phyloP scores from a whole-genome alignment of 2,888 invertebrate genomes.

The Parapristionchus giblindavisi region DNA sequence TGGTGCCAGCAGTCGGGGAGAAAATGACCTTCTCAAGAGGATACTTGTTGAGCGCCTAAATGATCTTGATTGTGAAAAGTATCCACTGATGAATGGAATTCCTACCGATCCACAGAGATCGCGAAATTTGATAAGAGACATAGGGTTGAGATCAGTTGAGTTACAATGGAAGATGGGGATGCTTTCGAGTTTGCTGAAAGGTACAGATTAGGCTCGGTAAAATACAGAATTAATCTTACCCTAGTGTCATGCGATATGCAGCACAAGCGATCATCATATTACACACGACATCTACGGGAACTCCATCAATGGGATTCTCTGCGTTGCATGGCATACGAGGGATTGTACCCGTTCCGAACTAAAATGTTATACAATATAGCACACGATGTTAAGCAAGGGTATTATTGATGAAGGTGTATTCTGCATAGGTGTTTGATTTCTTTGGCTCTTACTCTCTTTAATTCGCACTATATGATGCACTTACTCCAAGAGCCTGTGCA shows the following conservation, averaged over 20 bases:
- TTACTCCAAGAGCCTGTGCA: neutral
- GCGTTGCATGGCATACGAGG: constrained; percentile 2
- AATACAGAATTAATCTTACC: neutral
- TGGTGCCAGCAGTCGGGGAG: neutral
- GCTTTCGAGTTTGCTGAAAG: neutral
- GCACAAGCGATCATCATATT: constrained; percentile 15
- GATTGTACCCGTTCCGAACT: constrained; percentile 16
- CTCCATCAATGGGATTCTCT: neutral
- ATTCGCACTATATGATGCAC: no score
- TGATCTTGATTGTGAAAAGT: neutral
- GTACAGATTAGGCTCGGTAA: no score
- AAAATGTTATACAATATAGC: neutral
- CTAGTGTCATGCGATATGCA: neutral
- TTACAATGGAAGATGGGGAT: constrained; percentile 4
- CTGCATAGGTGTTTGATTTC: no score
- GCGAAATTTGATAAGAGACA: neutral
- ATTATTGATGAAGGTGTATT: no score
- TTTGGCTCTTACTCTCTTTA: no score
- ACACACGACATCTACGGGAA: neutral
- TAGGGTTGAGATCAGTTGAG: neutral
- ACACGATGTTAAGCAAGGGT: no score
- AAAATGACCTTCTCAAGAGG: constrained; percentile 19
- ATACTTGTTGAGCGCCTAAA: neutral
- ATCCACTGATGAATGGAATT: no score
- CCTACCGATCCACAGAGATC: constrained; percentile 6